Base-by-base conservation (phyloP, 1,140 invertebrate species). In the Protaetia brevitarsis region DNA sequence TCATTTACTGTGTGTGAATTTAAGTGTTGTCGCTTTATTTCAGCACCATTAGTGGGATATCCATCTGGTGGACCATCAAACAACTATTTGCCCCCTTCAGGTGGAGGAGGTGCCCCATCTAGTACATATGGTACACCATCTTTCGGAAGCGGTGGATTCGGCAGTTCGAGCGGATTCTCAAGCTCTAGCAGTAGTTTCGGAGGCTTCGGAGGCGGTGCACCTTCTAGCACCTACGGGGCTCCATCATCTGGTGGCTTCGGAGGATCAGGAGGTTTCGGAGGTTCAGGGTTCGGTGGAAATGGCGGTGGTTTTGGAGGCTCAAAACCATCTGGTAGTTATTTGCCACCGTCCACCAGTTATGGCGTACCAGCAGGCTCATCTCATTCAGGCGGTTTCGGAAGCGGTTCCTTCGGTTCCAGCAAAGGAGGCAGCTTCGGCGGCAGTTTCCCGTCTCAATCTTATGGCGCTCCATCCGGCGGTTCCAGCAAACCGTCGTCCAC, bases 281-380 rank as follows among this genome's bases (percentile, higher is more conserved):
- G 60, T 23, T 41, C 37, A 7, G 64, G 65, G 66, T 65, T 51
- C 16, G 65, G 65, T 13, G 59, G 23, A 63, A 71, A 26, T 30
- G 60, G 16, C 28, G 51, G 78, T 10, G 72, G 79, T 41, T 70
- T 77, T 36, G 73, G 74, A 10, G 73, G 74, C n/a, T 77, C 79
- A 6, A 76, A 76, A 23, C 6, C 77, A 11, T 68, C 74, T 0
- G 76, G 79, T 27, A 77, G 66, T 57, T 82, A 82, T 45, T 70
- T 81, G 27, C 80, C 80, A 31, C 81, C 81, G 21, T 82, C 81
- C 0, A 81, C 80, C 3, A 64, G 68, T 37, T 71, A 67, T 66
- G 67, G 67, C 7, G 56, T 65, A 13, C 63, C 68, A 36, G 77
- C 77, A 58, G 67, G 27, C 7, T 76, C 78, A 19, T 29, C 66